Percentiles rank a stretch among this genome's conserved stretches.
phyloP scores from a whole-genome alignment of 2,888 invertebrate species.

The Serrognathus titanus region DNA sequence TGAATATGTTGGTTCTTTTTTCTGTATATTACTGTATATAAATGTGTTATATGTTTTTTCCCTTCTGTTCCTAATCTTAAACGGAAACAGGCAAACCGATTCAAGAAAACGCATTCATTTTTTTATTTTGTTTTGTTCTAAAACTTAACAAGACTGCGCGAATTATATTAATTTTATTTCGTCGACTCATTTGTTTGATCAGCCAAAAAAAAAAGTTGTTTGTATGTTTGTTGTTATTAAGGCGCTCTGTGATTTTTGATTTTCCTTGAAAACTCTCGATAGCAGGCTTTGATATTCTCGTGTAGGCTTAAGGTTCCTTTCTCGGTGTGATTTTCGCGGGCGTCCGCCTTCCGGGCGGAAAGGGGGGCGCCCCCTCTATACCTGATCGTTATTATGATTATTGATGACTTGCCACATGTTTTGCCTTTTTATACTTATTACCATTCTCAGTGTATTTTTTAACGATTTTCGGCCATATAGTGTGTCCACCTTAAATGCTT shows the following conservation, averaged over 20 bases:
- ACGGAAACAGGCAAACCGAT: not conserved
- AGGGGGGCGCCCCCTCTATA: too few relatives aligned
- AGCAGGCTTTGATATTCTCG: too few relatives aligned
- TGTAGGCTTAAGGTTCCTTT: too few relatives aligned
- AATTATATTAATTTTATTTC: too few relatives aligned
- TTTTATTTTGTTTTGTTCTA: not conserved
- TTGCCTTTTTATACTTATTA: constrained; percentile 11
- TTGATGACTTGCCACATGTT: constrained; percentile 12
- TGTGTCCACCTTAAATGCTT: constrained; percentile 18
- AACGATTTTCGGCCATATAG: constrained; percentile 12
- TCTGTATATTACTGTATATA: constrained; percentile 19
- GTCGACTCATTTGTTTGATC: too few relatives aligned
- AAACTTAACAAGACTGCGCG: not conserved
- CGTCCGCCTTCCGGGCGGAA: too few relatives aligned
- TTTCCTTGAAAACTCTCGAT: too few relatives aligned
- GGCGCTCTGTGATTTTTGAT: too few relatives aligned
- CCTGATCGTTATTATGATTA: too few relatives aligned
- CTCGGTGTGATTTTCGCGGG: too few relatives aligned
- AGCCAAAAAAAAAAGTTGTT: too few relatives aligned
- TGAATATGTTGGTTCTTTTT: constrained; percentile 13
- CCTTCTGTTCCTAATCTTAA: not conserved
- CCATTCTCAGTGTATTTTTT: constrained; percentile 4
- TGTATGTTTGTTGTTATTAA: too few relatives aligned
- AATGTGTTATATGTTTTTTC: constrained; percentile 9
- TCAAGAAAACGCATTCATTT: not conserved